Percentiles rank a stretch among this genome's conserved stretches.
These are phyloP conservation scores for Glaucopsyche alexis DNA, from an alignment of 2,888 invertebrate genomes.

Conservation along the genomic window DNA sequence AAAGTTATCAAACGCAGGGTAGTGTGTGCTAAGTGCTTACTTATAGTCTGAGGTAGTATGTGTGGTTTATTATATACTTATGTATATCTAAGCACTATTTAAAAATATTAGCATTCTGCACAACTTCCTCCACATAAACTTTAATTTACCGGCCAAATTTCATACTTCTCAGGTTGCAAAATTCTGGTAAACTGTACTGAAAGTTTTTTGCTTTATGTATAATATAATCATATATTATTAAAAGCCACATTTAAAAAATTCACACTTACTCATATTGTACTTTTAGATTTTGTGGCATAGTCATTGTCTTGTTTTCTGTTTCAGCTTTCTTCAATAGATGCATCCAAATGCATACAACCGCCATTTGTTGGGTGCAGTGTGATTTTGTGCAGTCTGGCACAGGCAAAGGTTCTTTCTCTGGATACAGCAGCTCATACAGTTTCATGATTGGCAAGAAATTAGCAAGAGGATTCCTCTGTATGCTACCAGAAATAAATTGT, in stretches of 20 bases:
- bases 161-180: too few species aligned
- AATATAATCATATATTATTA: too few species aligned
- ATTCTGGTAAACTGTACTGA: too few species aligned
- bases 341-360: conserved; percentile 97
- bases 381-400: conserved; percentile 94
- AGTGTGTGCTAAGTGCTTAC: too few species aligned
- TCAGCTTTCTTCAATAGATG: conserved; percentile 96
- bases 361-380: conserved; percentile 93
- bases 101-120: too few species aligned
- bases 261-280: conserved; percentile 88
- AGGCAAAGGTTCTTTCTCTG: conserved; percentile 93
- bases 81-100: too few species aligned
- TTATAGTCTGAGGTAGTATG: too few species aligned
- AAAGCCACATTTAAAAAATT: not conserved
- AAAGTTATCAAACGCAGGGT: too few species aligned
- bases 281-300: conserved; percentile 89
- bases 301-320: conserved; percentile 89
- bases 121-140: too few species aligned
- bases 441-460: conserved; percentile 94
- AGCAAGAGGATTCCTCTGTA: conserved; percentile 93
- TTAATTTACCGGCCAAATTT: too few species aligned
- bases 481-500: conserved; percentile 98
- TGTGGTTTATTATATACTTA: too few species aligned
- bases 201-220: too few species aligned
- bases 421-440: conserved; percentile 94